Evolutionary conservation across 2,888 invertebrate genomes (phyloP).

Genomic region (Rosalia funebris): DNA sequence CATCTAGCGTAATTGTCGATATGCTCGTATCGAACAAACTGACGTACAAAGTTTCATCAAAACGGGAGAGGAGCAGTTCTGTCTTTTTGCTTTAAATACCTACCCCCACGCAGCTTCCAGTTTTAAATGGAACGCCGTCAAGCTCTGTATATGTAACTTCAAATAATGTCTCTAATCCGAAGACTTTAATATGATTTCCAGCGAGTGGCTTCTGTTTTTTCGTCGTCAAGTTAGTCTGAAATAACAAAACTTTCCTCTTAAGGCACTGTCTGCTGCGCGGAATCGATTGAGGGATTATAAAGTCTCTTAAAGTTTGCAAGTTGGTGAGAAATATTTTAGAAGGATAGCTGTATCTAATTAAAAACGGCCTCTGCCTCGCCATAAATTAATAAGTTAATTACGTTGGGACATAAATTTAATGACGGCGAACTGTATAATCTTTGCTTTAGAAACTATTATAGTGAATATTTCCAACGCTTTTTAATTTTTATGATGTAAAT

Average conservation of each 20-base stretch:
- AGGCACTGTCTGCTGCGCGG: slow-evolving; percentile 12
- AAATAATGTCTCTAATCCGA: slow-evolving; percentile 22
- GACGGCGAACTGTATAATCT: background rate
- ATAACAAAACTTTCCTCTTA: slow-evolving; percentile 29
- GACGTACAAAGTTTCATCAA: too few species aligned
- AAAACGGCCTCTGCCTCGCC: slow-evolving; percentile 2
- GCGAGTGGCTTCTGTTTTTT: slow-evolving; percentile 22
- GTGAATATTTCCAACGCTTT: too few species aligned
- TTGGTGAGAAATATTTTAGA: slow-evolving; percentile 22
- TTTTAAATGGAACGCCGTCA: too few species aligned
- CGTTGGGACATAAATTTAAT: slow-evolving; percentile 2
- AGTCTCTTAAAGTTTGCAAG: slow-evolving; percentile 21
- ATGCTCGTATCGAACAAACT: too few species aligned
- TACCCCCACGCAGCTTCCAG: too few species aligned
- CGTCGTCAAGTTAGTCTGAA: slow-evolving; percentile 20
- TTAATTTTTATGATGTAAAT: too few species aligned
- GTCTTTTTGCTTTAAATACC: too few species aligned
- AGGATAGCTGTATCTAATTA: slow-evolving; percentile 17
- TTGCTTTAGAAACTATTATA: too few species aligned
- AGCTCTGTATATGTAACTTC: too few species aligned
- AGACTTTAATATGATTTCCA: slow-evolving; percentile 27
- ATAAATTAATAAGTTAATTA: slow-evolving; percentile 23
- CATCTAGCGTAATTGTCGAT: too few species aligned
- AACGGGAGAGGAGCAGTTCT: too few species aligned
- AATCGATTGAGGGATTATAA: slow-evolving; percentile 26